These are phyloP conservation scores for Collichthys lucidus DNA, from an alignment of 2,113 vertebrate species.

Conservation along the genomic window DNA sequence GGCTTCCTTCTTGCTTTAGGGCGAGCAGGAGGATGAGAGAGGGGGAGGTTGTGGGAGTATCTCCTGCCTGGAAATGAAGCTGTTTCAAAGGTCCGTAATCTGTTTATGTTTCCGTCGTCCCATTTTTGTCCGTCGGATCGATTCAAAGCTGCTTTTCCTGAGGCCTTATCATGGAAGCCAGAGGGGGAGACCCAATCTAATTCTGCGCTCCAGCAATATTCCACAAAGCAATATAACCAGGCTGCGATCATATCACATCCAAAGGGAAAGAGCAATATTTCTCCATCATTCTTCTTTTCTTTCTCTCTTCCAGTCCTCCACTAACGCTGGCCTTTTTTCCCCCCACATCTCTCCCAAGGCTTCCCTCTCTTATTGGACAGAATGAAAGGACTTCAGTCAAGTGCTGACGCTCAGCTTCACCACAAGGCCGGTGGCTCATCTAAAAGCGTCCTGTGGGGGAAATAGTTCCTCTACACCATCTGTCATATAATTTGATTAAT, in stretches of 20 bases:
- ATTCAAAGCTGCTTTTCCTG: slow-evolving; percentile 79
- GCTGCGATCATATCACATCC: slow-evolving; percentile 78
- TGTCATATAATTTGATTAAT: slow-evolving; percentile 80
- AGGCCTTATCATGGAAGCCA: slow-evolving; percentile 67
- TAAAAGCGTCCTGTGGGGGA: slow-evolving; percentile 67
- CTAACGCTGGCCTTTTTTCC: slow-evolving; percentile 40
- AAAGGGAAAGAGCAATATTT: slow-evolving; percentile 79
- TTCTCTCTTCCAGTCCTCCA: slow-evolving; percentile 60
- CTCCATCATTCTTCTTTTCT: slow-evolving; percentile 71
- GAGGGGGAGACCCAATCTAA: slow-evolving; percentile 77
- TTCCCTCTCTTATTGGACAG: slow-evolving; percentile 66
- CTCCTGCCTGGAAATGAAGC: slow-evolving; percentile 77
- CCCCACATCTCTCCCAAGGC: slow-evolving; percentile 34
- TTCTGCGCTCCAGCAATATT: slow-evolving; percentile 79
- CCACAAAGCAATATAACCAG: slow-evolving; percentile 80
- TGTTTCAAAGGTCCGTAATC: slow-evolving; percentile 76
- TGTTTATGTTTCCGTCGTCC: slow-evolving; percentile 75
- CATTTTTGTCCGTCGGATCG: slow-evolving; percentile 73
- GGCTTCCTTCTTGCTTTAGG: not conserved
- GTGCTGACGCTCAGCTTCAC: slow-evolving; percentile 64
- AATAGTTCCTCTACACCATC: slow-evolving; percentile 73
- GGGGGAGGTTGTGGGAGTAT: slow-evolving; percentile 16
- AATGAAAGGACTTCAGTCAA: slow-evolving; percentile 65
- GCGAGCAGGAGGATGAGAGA: not conserved
- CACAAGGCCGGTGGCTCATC: slow-evolving; percentile 57